Conservation (phyloP, 1,140 invertebrate genomes). For the Pentalonia nigronervosa region DNA sequence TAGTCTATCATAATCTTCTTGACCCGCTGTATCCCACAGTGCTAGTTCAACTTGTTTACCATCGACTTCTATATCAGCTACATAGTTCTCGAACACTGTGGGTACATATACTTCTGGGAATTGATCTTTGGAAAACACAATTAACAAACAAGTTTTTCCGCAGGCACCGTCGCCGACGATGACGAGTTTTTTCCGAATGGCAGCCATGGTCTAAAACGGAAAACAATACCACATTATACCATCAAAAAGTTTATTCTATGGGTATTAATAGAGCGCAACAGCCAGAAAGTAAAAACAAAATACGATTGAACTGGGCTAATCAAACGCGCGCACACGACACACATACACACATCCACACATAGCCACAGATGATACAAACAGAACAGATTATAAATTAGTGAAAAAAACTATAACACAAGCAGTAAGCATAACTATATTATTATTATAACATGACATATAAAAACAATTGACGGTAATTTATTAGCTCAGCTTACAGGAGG, state of each 20-base stretch:
- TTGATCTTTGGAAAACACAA: conserved; percentile 98
- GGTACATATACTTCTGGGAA: conserved; percentile 99
- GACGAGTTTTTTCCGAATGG: conserved; percentile 98
- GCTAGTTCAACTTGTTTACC: conserved; percentile 88
- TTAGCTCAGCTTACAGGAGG: neutral
- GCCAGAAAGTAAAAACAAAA: neutral
- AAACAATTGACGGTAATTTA: neutral
- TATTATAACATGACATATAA: neutral
- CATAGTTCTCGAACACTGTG: conserved; percentile 99
- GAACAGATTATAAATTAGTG: conserved; percentile 5
- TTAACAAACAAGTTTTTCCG: conserved; percentile 97
- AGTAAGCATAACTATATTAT: neutral
- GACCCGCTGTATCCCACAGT: conserved; percentile 98
- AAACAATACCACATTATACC: neutral
- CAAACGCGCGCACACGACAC: neutral
- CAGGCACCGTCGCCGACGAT: conserved; percentile 99
- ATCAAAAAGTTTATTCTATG: neutral
- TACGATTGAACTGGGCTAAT: neutral
- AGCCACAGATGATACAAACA: neutral
- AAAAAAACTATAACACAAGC: neutral
- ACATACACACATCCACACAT: neutral
- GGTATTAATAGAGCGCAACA: neutral
- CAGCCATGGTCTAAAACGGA: conserved; percentile 77
- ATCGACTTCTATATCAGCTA: conserved; percentile 97
- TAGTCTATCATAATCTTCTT: conserved; percentile 97